A percentile compares a stretch with the other conserved stretches of the same genome.
Evolutionary conservation across 2,888 invertebrate genomes (phyloP).

Genomic region (Dynastes maya): DNA sequence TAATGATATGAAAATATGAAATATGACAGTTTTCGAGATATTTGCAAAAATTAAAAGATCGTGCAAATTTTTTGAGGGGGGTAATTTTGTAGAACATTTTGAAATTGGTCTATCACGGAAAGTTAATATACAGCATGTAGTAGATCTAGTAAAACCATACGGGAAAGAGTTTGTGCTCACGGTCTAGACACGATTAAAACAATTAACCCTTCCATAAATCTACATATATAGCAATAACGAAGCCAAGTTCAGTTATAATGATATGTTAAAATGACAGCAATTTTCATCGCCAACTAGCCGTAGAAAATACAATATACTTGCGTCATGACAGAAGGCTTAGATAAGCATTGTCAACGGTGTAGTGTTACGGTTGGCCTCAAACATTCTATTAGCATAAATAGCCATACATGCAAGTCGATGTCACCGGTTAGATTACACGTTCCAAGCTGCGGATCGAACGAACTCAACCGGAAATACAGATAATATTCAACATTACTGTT

Average conservation of each 20-base stretch:
- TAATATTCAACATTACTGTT: conserved; percentile 68
- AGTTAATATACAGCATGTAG: too few species aligned
- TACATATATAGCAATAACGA: neutral
- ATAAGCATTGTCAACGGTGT: conserved; percentile 52
- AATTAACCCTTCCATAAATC: conserved; percentile 15
- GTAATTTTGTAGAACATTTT: too few species aligned
- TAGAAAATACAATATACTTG: conserved; percentile 58
- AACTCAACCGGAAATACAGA: conserved; percentile 67
- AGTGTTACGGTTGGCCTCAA: conserved; percentile 14
- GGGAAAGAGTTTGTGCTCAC: neutral
- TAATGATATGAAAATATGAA: too few species aligned
- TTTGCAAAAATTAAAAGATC: too few species aligned
- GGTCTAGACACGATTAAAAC: neutral
- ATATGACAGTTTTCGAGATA: too few species aligned
- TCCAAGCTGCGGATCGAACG: conserved; percentile 55
- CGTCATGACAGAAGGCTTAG: conserved; percentile 51
- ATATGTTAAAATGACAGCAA: conserved; percentile 51
- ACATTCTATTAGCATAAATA: conserved; percentile 24
- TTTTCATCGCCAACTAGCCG: conserved; percentile 59
- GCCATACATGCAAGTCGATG: conserved; percentile 42
- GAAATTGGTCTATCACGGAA: too few species aligned
- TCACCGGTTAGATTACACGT: conserved; percentile 37
- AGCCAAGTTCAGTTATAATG: conserved; percentile 49
- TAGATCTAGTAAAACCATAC: too few species aligned
- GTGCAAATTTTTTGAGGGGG: too few species aligned